Evolutionary conservation across 1,140 invertebrate species (phyloP).

Genomic region (Eufriesea mexicana): DNA sequence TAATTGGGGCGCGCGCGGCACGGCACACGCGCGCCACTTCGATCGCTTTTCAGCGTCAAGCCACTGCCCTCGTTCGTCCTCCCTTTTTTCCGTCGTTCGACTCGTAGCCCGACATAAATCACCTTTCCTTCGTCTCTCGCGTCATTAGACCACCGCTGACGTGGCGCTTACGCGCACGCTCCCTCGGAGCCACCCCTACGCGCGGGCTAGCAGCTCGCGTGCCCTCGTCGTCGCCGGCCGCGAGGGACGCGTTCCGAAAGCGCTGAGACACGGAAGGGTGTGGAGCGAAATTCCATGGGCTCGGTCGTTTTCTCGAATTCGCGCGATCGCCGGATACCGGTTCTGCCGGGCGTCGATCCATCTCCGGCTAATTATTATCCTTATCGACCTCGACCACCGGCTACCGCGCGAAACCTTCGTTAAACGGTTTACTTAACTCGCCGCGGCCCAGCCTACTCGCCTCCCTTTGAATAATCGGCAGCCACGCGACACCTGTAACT

Average conservation of each 20-base stretch:
- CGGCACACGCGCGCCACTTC: neutral
- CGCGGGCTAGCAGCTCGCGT: constrained; percentile 18
- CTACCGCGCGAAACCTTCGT: neutral
- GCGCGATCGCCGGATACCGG: neutral
- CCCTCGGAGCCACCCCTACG: neutral
- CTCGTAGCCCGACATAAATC: constrained; percentile 26
- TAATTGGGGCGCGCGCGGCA: neutral
- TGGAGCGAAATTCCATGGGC: no score
- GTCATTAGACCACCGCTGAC: constrained; percentile 36
- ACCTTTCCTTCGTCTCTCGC: constrained; percentile 46
- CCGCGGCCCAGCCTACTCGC: no score
- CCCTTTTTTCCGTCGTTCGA: neutral
- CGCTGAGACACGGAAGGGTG: no score
- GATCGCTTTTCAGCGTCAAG: neutral
- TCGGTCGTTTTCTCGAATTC: neutral
- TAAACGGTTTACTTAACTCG: no score
- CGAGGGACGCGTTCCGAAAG: constrained; percentile 11
- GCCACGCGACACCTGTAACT: no score
- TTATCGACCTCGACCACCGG: no score
- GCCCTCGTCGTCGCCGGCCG: constrained; percentile 8
- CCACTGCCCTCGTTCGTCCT: constrained; percentile 1
- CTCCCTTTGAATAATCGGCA: no score
- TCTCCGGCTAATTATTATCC: neutral
- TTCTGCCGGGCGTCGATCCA: neutral
- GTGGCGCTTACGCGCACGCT: constrained; percentile 12